Conservation (phyloP, 2,888 invertebrate genomes). For the Lasioglossum figueresi region DNA sequence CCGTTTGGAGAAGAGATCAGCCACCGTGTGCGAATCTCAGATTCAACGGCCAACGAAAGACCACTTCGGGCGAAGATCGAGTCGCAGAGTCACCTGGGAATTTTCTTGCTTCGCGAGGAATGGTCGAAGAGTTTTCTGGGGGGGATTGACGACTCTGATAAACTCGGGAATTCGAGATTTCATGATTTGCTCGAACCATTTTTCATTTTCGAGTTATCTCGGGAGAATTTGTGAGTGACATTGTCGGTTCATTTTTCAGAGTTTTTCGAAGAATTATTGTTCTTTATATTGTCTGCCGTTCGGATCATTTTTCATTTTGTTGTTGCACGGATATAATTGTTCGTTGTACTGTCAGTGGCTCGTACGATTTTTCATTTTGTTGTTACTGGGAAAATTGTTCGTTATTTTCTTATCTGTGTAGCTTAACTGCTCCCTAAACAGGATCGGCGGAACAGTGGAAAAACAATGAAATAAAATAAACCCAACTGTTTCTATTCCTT, state of each 20-base stretch:
- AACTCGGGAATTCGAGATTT: neutral
- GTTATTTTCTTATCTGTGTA: neutral
- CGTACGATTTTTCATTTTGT: neutral
- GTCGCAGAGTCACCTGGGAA: neutral
- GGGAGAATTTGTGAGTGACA: neutral
- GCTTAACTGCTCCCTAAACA: too few species aligned
- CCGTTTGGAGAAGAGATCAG: neutral
- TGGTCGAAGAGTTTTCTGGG: too few species aligned
- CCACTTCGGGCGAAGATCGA: neutral
- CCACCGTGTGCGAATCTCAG: conserved; percentile 1
- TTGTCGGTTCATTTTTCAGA: neutral
- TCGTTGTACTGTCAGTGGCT: neutral
- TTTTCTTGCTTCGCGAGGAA: neutral
- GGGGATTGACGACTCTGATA: neutral
- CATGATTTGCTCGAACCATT: neutral
- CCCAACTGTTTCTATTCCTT: neutral
- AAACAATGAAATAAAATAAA: neutral
- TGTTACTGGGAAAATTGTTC: neutral
- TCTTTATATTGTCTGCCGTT: neutral
- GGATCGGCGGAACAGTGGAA: too few species aligned
- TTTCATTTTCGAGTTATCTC: neutral
- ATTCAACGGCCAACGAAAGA: neutral
- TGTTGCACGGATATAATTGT: neutral
- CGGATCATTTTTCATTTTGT: neutral
- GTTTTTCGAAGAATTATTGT: neutral